Evolutionary conservation across 2,113 vertebrate genomes (phyloP), one percentile per base, ranked within the genome.

Genomic region (Burhinus oedicnemus): DNA sequence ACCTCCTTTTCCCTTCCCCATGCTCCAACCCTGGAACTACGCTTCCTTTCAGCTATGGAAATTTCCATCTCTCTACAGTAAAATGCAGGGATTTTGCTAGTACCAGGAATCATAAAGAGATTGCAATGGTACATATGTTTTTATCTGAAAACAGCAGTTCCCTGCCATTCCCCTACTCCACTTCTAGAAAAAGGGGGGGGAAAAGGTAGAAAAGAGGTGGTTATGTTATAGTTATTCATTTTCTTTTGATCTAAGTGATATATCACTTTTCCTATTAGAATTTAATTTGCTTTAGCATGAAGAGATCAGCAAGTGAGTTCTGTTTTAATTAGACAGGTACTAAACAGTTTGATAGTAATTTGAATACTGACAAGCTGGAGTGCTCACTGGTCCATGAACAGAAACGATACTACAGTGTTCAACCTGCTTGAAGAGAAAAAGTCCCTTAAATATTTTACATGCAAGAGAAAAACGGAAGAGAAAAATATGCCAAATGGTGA

Each of bases 311-410:
- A 96, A 98, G 87, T 87, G 87, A 96, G 79, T 97, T 97, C 91
- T 95, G 70, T 93, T 98, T 97, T 98, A 97, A 98, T 98, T 98
- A 97, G 95, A 96, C 96, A 98, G 95, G 93, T 97, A 96, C 93
- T 96, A 97, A 98, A 97, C 65, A 96, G 74, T 95, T 97, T 93
- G 75, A 94, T 97, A 95, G 83, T 76, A 93, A 97, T 97, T 97
- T 98, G 95, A 97, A 97, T 94, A 94, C 94, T 97, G 95, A 96
- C 93, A 97, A 98, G 92, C 40, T 87, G 13, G 85, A 95, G 70
- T 94, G 93, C 84, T 98, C 96, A 95, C 75, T 97, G 90, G 96
- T 96, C 94, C 92, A 68, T 94, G 96, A 97, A 96, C 72, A 97
- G 91, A 96, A 97, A 95, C 49, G 52, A 92, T 89, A 95, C 95